Base-by-base conservation (phyloP, 1,140 invertebrate species). In the Drosophila sechellia region DNA sequence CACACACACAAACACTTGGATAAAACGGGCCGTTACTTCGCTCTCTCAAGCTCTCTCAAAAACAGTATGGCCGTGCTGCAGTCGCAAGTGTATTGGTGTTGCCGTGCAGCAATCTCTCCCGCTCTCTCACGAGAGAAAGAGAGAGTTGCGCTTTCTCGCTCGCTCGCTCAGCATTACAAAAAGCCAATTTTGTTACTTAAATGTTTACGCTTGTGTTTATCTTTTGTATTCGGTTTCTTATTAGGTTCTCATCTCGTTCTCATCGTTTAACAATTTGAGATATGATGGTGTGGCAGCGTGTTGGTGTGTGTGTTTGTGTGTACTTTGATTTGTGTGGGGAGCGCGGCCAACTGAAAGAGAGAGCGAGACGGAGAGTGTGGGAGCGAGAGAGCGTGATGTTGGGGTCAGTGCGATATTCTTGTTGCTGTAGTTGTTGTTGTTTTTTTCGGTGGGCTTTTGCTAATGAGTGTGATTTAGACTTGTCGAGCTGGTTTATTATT, bases 111-210 rank as follows among this genome's bases (percentile, higher is more conserved):
- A 42, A 8, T 39, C 35, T 5, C 45, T 52, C 27, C n/a, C 50
- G 48, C 42, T 59, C 48, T 46, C 77, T 39, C 35, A 6, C 22
- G 12, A 13, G 22, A 27, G 49, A 27, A 13, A 50, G 2, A 34
- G 27, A 17, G 45, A 11, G 6, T 27, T 8, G n/a, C 34, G n/a
- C 34, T 43, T 31, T 60, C 57, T 68, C 48, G 43, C 46, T 73
- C 22, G 42, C 54, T 60, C 64, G 79, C 60, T 42, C 57, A 64
- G 66, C 87, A 89, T 87, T 87, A 90, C 87, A 90, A 90, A 90
- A 90, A 90, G 87, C 87, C 87, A 90, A 90, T 90, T 90, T 90
- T 90, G 87, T 90, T 90, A 90, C 87, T 90, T 90, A 90, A 90
- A 90, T 90, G 87, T 90, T 90, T 90, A 90, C 87, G 87, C 87